Evolutionary conservation across 2,888 invertebrate genomes (phyloP).

Genomic region (Maniola hyperantus): DNA sequence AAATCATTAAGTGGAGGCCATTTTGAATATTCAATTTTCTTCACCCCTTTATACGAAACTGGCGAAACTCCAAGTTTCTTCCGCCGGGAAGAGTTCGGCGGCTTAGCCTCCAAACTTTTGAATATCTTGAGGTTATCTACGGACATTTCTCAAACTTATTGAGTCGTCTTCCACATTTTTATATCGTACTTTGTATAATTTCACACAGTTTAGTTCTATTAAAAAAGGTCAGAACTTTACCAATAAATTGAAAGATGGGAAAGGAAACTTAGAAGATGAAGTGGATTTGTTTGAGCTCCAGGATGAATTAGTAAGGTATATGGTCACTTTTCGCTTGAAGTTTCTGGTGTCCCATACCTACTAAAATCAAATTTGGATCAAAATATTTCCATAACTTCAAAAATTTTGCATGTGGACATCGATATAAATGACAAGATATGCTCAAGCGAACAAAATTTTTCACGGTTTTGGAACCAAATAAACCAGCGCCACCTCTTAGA

Average conservation of each 20-base stretch:
- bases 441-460: no score
- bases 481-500: no score
- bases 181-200: conserved; percentile 15
- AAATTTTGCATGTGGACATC: not conserved
- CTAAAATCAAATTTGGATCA: no score
- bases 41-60: conserved; percentile 21
- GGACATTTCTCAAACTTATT: conserved; percentile 34
- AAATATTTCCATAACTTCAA: no score
- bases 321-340: no score
- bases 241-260: not conserved
- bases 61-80: conserved; percentile 31
- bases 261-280: not conserved
- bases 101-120: conserved; percentile 34
- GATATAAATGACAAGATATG: no score
- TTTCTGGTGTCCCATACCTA: no score
- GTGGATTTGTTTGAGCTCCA: no score
- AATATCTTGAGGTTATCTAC: conserved; percentile 36
- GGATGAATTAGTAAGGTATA: no score
- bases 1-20: conserved; percentile 39
- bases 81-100: conserved; percentile 20
- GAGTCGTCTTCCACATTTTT: conserved; percentile 26
- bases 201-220: not conserved
- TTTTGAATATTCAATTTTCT: conserved; percentile 34
- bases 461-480: no score
- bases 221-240: not conserved